phyloP scores from a whole-genome alignment of 2,888 invertebrate species.

The Drosophila paramelanica region DNA sequence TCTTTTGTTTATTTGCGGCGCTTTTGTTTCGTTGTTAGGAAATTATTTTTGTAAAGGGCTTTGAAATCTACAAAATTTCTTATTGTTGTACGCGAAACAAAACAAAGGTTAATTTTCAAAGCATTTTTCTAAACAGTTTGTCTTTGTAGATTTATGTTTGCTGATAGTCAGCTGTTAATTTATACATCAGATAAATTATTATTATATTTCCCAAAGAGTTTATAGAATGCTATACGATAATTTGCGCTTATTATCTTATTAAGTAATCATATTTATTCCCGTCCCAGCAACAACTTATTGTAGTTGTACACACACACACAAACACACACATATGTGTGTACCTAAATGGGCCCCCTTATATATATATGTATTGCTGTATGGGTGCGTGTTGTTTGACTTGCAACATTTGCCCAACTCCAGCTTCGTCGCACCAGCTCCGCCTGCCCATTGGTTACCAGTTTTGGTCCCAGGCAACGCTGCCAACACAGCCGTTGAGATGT shows the following conservation, averaged over 20 bases:
- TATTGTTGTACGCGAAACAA: conserved; percentile 1
- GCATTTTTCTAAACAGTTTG: not conserved
- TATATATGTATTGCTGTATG: conserved; percentile 31
- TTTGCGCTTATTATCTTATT: not conserved
- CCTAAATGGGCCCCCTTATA: conserved; percentile 62
- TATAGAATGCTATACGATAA: not conserved
- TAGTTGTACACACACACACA: conserved; percentile 29
- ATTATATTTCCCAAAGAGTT: no score
- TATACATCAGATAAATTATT: no score
- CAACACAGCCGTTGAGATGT: conserved; percentile 59
- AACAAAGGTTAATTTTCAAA: not conserved
- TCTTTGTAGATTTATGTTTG: no score
- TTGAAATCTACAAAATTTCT: conserved; percentile 22
- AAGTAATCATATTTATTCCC: conserved; percentile 44
- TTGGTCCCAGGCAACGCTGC: conserved; percentile 55
- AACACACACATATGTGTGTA: conserved; percentile 4
- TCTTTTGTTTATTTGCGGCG: conserved; percentile 46
- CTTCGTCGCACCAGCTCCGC: conserved; percentile 22
- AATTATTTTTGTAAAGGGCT: conserved; percentile 18
- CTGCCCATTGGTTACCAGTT: conserved; percentile 52
- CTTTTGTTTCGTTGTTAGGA: conserved; percentile 22
- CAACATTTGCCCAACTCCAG: conserved; percentile 59
- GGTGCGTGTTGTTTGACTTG: conserved; percentile 61
- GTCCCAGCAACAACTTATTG: conserved; percentile 25
- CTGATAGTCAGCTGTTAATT: not conserved